Conservation (phyloP, 2,888 invertebrate genomes). For the Amorpha juglandis region DNA sequence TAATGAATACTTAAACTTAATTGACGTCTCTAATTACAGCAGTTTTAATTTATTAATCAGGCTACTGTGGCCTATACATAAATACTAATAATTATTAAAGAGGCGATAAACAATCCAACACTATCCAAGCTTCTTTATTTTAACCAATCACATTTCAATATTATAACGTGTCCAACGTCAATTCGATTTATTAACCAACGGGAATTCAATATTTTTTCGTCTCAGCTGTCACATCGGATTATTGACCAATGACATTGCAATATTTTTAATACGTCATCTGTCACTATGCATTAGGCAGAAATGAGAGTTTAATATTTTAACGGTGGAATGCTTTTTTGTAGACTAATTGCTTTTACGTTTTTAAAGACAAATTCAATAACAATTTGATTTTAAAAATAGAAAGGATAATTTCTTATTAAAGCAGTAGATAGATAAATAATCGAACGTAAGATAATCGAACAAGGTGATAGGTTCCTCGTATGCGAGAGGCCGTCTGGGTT, state of each 20-base stretch:
- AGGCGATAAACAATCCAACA: neutral
- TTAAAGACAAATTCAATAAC: neutral
- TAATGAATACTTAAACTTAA: too few relatives aligned
- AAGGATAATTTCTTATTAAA: too few relatives aligned
- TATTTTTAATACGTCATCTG: conserved; percentile 20
- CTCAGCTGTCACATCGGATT: conserved; percentile 12
- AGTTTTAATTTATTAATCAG: too few relatives aligned
- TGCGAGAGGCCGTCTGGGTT: too few relatives aligned
- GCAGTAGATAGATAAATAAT: too few relatives aligned
- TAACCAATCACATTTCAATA: conserved; percentile 14
- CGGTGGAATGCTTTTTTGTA: neutral
- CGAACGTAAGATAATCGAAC: too few relatives aligned
- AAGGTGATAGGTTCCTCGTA: too few relatives aligned
- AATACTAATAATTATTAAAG: too few relatives aligned
- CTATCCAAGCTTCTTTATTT: neutral
- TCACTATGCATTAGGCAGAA: neutral
- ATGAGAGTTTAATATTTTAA: neutral
- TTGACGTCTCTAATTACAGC: too few relatives aligned
- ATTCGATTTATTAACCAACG: neutral
- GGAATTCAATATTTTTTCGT: neutral
- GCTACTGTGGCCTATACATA: too few relatives aligned
- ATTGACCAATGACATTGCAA: conserved; percentile 13
- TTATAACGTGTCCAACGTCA: neutral
- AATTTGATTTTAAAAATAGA: neutral
- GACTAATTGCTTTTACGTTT: neutral